Evolutionary conservation across 2,888 invertebrate genomes (phyloP).

Genomic region (Leucoma salicis): DNA sequence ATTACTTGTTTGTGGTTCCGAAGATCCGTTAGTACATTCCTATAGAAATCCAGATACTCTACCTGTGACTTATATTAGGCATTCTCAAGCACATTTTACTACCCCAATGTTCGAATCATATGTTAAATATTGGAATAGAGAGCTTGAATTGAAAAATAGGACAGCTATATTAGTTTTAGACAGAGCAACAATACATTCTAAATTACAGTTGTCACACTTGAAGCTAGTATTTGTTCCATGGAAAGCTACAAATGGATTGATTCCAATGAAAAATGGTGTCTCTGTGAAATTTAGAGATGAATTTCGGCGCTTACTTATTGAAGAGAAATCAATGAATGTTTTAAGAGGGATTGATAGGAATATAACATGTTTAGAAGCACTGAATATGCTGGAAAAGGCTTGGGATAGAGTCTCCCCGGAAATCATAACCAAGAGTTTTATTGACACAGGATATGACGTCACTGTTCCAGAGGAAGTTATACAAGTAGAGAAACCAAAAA

Average conservation of each 20-base stretch:
- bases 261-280: constrained; percentile 50
- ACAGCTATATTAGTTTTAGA: constrained; percentile 45
- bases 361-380: constrained; percentile 46
- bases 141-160: constrained; percentile 34
- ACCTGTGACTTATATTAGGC: constrained; percentile 47
- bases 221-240: constrained; percentile 51
- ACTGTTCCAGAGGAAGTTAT: constrained; percentile 19
- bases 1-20: constrained; percentile 46
- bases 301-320: constrained; percentile 40
- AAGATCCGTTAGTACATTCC: constrained; percentile 45
- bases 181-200: constrained; percentile 49
- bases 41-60: constrained; percentile 41
- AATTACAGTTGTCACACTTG: constrained; percentile 44
- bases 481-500: constrained; percentile 26
- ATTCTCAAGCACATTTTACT: constrained; percentile 46
- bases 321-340: constrained; percentile 44
- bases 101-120: constrained; percentile 51
- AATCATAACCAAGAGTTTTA: constrained; percentile 39
- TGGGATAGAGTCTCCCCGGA: constrained; percentile 41
- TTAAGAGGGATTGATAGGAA: constrained; percentile 43
- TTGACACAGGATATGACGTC: constrained; percentile 44
- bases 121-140: constrained; percentile 46
- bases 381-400: constrained; percentile 45
- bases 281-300: constrained; percentile 41
- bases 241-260: constrained; percentile 45